Conservation (phyloP, 2,113 vertebrate genomes). For the Pluvianellus socialis region DNA sequence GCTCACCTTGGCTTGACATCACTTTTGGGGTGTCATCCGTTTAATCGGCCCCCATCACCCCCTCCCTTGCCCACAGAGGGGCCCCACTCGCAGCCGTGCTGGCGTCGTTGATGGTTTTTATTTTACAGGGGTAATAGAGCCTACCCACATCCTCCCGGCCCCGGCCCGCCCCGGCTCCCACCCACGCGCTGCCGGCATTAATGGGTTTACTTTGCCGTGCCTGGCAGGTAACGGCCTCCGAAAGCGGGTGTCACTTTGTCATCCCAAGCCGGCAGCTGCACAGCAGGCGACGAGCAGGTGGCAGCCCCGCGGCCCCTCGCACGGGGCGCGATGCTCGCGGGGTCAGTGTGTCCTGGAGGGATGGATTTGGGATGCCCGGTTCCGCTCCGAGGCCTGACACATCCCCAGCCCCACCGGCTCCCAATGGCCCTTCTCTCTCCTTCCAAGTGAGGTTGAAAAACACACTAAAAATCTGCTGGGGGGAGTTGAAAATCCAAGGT, state of each 20-base stretch:
- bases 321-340: not conserved
- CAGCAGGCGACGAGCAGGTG: not conserved
- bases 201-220: not conserved
- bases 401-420: not conserved
- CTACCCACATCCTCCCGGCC: not conserved
- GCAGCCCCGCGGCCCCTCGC: not conserved
- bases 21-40: not conserved
- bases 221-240: not conserved
- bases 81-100: not conserved
- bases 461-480: not conserved
- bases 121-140: not conserved
- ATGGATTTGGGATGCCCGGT: not conserved
- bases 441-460: not conserved
- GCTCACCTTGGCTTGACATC: not conserved
- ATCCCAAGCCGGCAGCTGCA: not conserved
- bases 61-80: accelerated
- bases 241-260: not conserved
- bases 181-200: accelerated
- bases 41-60: not conserved
- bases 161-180: not conserved
- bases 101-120: not conserved
- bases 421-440: not conserved
- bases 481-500: not conserved
- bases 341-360: not conserved
- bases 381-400: not conserved